Conservation (phyloP, 2,888 invertebrate species). For the Chirona hameri region DNA sequence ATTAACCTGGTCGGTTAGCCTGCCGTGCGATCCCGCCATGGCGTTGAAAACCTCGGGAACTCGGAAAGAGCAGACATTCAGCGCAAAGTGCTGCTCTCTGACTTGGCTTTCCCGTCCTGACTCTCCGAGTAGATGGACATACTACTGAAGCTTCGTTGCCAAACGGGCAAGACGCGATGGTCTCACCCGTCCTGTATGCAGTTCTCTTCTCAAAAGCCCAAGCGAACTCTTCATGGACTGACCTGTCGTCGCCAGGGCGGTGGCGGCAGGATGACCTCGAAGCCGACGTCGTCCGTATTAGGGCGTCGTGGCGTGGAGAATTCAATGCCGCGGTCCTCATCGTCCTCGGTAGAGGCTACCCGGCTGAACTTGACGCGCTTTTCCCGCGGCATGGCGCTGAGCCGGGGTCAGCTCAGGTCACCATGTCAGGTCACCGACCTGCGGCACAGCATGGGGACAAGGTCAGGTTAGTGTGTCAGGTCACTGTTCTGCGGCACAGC, state of each 20-base stretch:
- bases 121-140: no score
- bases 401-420: neutral
- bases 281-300: neutral
- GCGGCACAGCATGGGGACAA: neutral
- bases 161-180: no score
- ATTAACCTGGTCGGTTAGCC: no score
- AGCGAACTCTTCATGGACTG: neutral
- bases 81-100: no score
- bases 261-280: neutral
- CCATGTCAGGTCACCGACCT: neutral
- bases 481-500: no score
- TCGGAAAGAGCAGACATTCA: no score
- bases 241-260: neutral
- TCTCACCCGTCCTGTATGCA: no score
- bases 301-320: neutral
- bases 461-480: neutral
- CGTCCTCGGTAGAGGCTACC: neutral
- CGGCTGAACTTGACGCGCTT: neutral
- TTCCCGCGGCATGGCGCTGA: neutral
- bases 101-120: no score
- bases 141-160: no score
- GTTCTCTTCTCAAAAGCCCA: no score
- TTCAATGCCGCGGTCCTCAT: neutral
- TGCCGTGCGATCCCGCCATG: no score
- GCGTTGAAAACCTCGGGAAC: no score